Percentiles rank a stretch among this genome's conserved stretches.
Conservation (phyloP, 2,113 vertebrate species). For the Eidolon helvum region DNA sequence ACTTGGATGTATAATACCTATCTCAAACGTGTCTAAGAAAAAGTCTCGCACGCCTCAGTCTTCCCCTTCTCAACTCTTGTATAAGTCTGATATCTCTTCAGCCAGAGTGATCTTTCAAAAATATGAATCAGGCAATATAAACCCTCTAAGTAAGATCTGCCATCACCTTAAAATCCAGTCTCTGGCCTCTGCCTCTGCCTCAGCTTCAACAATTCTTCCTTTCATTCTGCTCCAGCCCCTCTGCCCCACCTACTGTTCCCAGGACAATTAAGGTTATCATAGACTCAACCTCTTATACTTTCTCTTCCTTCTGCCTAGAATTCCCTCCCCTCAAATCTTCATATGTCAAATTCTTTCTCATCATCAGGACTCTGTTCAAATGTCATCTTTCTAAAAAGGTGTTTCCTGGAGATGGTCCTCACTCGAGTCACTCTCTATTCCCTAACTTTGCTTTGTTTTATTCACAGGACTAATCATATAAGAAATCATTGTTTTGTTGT, state of each 20-base stretch:
- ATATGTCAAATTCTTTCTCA: not conserved
- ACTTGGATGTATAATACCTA: not conserved
- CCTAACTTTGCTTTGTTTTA: not conserved
- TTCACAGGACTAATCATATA: not conserved
- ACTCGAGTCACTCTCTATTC: not conserved
- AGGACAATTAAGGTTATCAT: not conserved
- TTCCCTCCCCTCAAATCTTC: not conserved
- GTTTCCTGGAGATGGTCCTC: not conserved
- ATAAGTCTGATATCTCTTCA: not conserved
- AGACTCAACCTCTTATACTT: not conserved
- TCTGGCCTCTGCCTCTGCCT: not conserved
- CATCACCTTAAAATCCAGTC: not conserved
- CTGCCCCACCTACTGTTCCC: not conserved
- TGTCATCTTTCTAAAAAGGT: not conserved
- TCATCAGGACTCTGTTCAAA: not conserved
- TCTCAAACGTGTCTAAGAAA: not conserved
- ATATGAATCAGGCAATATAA: not conserved
- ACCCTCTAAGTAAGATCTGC: not conserved
- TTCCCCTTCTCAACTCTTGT: not conserved
- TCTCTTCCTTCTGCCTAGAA: not conserved
- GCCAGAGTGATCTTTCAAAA: not conserved
- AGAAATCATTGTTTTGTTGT: not conserved
- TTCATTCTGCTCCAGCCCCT: not conserved
- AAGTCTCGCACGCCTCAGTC: not conserved
- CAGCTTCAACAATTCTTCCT: not conserved